Base-by-base conservation (phyloP, 1,140 invertebrate species). In the Musca domestica region DNA sequence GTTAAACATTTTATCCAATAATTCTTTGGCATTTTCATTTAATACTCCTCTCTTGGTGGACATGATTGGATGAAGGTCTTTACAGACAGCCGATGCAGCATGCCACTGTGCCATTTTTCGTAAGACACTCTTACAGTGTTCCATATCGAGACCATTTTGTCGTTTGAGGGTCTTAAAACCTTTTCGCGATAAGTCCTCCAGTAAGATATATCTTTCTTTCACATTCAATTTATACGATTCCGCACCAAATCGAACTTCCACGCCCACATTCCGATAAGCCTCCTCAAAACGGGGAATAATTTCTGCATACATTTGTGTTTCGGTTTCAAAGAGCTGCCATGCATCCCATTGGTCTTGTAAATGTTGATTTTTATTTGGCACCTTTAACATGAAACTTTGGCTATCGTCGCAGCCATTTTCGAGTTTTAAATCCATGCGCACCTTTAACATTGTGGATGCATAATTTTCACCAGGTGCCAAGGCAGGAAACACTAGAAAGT, bases 91-190 rank as follows among this genome's bases (percentile, higher is more conserved):
- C 3, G 81, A 81, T 6, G 71, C 71, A 0, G 86, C 86, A 70
- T 88, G 86, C 70, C 86, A 86, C 19, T 84, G 83, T 0, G 85
- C 86, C 23, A 88, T 71, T 22, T 83, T 83, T 27, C 82, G 83
- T 0, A 87, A 74, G 0, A 84, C 83, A 19, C 77, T 70, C 46
- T 83, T 83, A 1, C 86, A 71, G 61, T 85, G 83, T 17, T 84
- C 76, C 2, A 85, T 51, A 47, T 85, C 77, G 0, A 88, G 69
- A 12, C 86, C 84, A 61, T 83, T 77, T 48, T 79, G 72, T 56
- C 87, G 80, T 71, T 87, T 84, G 2, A 78, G 76, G 83, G 87
- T 88, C 15, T 75, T 76, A 71, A 83, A 88, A 2, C 84, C 85
- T 58, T 77, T 76, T 46, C 73, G 72, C 15, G 76, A 74, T 46